Evolutionary conservation across 23 tunicate species (phyloP), one percentile per base, ranked within the genome.

Genomic region (Aplidium turbinatum): DNA sequence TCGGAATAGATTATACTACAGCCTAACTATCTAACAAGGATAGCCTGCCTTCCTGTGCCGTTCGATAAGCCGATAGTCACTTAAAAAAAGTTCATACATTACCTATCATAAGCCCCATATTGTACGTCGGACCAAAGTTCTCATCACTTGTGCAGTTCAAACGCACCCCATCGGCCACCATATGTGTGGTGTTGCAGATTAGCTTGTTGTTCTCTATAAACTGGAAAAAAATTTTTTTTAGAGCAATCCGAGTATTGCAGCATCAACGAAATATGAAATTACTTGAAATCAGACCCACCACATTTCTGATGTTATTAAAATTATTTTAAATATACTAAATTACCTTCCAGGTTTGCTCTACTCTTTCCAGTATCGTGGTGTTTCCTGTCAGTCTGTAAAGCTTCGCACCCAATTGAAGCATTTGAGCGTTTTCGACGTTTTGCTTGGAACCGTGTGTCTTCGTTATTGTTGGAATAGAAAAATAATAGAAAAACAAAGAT

Each of bases 31-130:
- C n/a, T n/a, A n/a, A n/a, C n/a, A n/a, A n/a, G n/a, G n/a, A n/a
- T n/a, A n/a, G n/a, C n/a, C n/a, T n/a, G n/a, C n/a, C n/a, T n/a
- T n/a, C n/a, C n/a, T n/a, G n/a, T n/a, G n/a, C n/a, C n/a, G n/a
- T n/a, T n/a, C n/a, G n/a, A n/a, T n/a, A n/a, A n/a, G n/a, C n/a
- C n/a, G n/a, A n/a, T n/a, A n/a, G n/a, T n/a, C n/a, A n/a, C n/a
- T n/a, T n/a, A n/a, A n/a, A n/a, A n/a, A n/a, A n/a, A n/a, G n/a
- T n/a, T n/a, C n/a, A n/a, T n/a, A n/a, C n/a, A n/a, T n/a, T 67
- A 88, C 96, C 76, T 51, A 88, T 81, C 96, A 88, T 88, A 25
- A 88, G 56, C 21, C 96, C 96, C 87, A 81, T 76, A 54, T 88
- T 88, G 83, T 88, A 88, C 16, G 87, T 82, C 0, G 96, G 96